phyloP scores from a whole-genome alignment of 2,113 vertebrate genomes.

The Pipra filicauda region DNA sequence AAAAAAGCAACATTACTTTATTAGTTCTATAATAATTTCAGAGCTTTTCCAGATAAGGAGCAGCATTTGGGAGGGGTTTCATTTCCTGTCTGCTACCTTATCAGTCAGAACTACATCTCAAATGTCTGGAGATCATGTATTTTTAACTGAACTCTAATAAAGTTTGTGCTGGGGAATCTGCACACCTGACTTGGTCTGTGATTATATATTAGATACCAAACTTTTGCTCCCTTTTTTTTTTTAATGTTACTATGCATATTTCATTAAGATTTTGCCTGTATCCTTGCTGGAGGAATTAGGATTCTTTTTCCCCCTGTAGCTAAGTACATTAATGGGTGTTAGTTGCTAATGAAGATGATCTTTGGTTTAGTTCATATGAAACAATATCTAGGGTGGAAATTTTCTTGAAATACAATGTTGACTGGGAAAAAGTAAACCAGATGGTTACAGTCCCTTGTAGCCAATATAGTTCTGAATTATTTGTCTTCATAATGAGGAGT shows the following conservation, averaged over 20 bases:
- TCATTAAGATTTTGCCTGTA: slow-evolving; percentile 50
- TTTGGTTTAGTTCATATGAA: background rate
- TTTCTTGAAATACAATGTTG: background rate
- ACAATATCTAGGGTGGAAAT: background rate
- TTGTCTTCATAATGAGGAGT: background rate
- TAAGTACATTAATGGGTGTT: background rate
- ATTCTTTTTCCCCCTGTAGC: background rate
- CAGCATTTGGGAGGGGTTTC: slow-evolving; percentile 78
- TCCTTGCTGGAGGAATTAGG: background rate
- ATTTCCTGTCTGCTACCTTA: slow-evolving; percentile 81
- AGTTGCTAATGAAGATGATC: background rate
- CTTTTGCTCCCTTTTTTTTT: slow-evolving; percentile 3
- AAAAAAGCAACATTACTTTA: slow-evolving; percentile 81
- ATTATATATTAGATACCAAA: slow-evolving; percentile 69
- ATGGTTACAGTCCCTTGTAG: background rate
- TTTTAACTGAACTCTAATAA: slow-evolving; percentile 82
- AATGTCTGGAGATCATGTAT: slow-evolving; percentile 79
- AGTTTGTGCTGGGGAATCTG: slow-evolving; percentile 65
- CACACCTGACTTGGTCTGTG: slow-evolving; percentile 72
- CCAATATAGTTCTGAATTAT: background rate
- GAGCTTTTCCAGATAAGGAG: slow-evolving; percentile 82
- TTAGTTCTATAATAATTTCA: slow-evolving; percentile 84
- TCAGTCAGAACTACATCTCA: slow-evolving; percentile 78
- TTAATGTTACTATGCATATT: slow-evolving; percentile 23
- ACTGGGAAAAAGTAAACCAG: background rate